Conservation (phyloP, 2,113 vertebrate genomes). For the Microcebus murinus region DNA sequence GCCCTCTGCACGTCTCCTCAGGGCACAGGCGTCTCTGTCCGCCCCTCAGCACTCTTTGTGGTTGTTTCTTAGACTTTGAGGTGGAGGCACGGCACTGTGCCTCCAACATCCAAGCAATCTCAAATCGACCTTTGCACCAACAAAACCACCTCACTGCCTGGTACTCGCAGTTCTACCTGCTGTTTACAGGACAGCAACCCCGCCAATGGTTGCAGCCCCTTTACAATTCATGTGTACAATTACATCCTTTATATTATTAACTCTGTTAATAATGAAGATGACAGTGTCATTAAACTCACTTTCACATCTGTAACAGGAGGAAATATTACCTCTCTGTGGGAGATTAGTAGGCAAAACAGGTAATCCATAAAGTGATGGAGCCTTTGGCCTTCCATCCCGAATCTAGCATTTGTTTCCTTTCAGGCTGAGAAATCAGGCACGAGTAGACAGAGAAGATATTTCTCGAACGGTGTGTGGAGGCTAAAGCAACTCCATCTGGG, state of each 20-base stretch:
- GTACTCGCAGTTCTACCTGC: accelerated
- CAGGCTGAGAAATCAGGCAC: background rate
- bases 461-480: background rate
- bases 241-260: background rate
- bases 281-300: background rate
- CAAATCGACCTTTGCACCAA: background rate
- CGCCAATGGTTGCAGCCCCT: background rate
- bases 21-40: background rate
- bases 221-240: background rate
- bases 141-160: background rate
- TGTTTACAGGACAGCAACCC: accelerated
- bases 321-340: background rate
- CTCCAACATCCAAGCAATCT: background rate
- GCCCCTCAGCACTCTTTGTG: background rate
- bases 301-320: background rate
- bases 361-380: background rate
- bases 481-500: no score
- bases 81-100: no score
- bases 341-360: background rate
- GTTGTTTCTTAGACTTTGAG: background rate
- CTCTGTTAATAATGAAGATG: background rate
- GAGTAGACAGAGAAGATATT: background rate
- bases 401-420: background rate
- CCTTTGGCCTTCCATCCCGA: background rate
- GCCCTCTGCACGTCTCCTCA: background rate